Conservation (phyloP, 1,140 invertebrate genomes). For the Lethocerus indicus region DNA sequence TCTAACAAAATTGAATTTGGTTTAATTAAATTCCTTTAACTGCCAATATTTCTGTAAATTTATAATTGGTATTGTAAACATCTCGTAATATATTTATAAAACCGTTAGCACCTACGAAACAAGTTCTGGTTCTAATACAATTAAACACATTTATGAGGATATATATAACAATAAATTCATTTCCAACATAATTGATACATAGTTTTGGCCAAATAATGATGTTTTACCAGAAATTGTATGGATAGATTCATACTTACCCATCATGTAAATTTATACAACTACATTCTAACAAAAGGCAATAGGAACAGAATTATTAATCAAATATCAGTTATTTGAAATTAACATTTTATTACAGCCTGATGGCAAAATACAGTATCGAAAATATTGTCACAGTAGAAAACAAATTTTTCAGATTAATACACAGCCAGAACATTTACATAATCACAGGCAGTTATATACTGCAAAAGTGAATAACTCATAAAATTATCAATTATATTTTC, state of each 20-base stretch:
- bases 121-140: not conserved
- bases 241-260: not conserved
- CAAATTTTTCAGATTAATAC: not conserved
- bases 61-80: too few species aligned
- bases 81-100: too few species aligned
- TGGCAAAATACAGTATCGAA: not conserved
- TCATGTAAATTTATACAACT: not conserved
- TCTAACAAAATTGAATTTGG: too few species aligned
- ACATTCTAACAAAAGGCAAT: not conserved
- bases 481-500: too few species aligned
- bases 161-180: not conserved
- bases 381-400: not conserved
- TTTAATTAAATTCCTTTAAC: too few species aligned
- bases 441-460: not conserved
- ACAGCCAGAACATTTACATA: not conserved
- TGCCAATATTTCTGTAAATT: too few species aligned
- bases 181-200: not conserved
- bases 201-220: not conserved
- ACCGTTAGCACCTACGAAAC: not conserved
- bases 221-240: not conserved
- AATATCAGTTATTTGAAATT: not conserved
- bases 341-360: not conserved
- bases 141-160: not conserved
- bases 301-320: not conserved
- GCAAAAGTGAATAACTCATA: too few species aligned